Percentiles rank a stretch among this genome's conserved stretches.
Evolutionary conservation across 2,113 vertebrate species (phyloP).

Genomic region (Elephas maximus): DNA sequence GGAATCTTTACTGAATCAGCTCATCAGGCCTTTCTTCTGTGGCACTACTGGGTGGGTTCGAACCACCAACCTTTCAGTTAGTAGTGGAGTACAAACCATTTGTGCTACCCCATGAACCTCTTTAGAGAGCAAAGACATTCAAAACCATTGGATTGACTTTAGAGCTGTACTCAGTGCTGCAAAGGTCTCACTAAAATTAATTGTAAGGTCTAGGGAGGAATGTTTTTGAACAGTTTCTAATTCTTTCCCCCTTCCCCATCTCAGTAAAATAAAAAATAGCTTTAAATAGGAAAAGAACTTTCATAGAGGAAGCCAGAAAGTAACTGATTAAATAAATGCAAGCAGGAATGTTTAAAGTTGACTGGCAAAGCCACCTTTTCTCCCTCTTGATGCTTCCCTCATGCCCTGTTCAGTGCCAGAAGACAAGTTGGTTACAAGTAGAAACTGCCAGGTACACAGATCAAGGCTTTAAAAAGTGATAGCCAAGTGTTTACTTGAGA

Average conservation of each 20-base stretch:
- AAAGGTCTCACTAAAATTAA: slow-evolving; percentile 20
- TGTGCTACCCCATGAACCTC: not conserved
- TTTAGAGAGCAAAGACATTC: not conserved
- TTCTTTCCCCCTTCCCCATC: not conserved
- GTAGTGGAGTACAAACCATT: no score
- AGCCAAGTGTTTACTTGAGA: not conserved
- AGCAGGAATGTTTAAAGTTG: not conserved
- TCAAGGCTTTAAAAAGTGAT: not conserved
- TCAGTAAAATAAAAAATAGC: slow-evolving; percentile 46
- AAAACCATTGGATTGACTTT: slow-evolving; percentile 29
- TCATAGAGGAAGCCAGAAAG: not conserved
- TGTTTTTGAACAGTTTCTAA: slow-evolving; percentile 5
- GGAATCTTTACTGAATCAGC: no score
- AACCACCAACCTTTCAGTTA: no score
- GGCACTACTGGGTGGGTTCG: no score
- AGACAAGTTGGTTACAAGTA: not conserved
- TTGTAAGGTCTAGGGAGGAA: not conserved
- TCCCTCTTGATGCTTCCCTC: not conserved
- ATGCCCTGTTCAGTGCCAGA: not conserved
- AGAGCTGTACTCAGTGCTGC: not conserved
- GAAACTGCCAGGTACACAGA: not conserved
- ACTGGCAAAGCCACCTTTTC: not conserved
- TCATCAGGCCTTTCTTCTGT: no score
- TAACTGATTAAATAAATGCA: not conserved
- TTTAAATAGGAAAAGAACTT: slow-evolving; percentile 6